Percentiles rank a stretch among this genome's conserved stretches.
Conservation (phyloP, 1,140 invertebrate genomes). For the Protaetia brevitarsis region DNA sequence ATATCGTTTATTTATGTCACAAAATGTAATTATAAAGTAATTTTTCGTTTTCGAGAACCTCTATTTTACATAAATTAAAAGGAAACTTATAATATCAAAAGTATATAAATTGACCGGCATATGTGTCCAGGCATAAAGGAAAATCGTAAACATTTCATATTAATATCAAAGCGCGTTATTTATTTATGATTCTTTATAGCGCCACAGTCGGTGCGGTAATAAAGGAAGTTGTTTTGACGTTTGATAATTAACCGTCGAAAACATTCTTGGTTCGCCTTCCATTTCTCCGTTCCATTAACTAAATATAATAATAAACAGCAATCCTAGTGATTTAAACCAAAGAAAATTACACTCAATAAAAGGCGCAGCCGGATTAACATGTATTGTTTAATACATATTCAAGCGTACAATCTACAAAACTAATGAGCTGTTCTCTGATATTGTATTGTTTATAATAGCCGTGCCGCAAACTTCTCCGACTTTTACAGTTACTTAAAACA, state of each 20-base stretch:
- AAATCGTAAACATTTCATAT: too few relatives aligned
- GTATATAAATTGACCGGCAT: too few relatives aligned
- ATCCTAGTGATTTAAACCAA: background rate
- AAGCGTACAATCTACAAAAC: constrained; percentile 6
- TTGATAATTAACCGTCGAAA: background rate
- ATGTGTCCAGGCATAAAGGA: too few relatives aligned
- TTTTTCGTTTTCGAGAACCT: too few relatives aligned
- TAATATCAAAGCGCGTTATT: too few relatives aligned
- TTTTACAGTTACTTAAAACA: too few relatives aligned
- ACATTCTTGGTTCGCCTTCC: background rate
- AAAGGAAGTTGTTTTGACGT: background rate
- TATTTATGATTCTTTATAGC: background rate
- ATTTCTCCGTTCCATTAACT: background rate
- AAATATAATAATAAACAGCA: background rate
- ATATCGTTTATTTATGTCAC: too few relatives aligned
- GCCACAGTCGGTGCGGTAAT: background rate
- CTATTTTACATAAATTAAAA: too few relatives aligned
- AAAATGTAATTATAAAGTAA: too few relatives aligned
- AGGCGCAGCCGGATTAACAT: background rate
- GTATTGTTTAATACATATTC: constrained; percentile 1
- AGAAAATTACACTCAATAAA: background rate
- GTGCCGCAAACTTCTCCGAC: too few relatives aligned
- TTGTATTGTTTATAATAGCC: background rate
- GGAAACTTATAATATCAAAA: too few relatives aligned
- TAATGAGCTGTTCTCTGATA: constrained; percentile 9